Conservation (phyloP, 2,113 vertebrate genomes). For the Tursiops truncatus region DNA sequence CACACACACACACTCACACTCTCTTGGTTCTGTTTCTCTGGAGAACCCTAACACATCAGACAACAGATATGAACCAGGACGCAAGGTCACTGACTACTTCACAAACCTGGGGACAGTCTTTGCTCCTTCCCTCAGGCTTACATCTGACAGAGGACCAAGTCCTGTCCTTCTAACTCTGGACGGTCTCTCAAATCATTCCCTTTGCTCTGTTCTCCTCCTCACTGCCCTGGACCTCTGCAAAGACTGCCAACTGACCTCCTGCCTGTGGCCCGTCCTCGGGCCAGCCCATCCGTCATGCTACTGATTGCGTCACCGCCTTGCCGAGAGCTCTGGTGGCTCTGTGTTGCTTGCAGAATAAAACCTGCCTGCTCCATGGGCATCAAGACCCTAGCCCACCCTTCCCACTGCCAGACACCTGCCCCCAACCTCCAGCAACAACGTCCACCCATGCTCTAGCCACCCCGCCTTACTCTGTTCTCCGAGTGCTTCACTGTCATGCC, state of each 20-base stretch:
- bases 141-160: not conserved
- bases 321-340: not conserved
- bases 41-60: not conserved
- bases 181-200: not conserved
- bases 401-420: not conserved
- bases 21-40: not conserved
- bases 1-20: too few species aligned
- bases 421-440: not conserved
- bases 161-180: not conserved
- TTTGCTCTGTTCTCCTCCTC: fast-evolving
- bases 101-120: not conserved
- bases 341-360: not conserved
- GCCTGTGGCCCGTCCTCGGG: not conserved
- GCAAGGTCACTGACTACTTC: not conserved
- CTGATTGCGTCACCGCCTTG: not conserved
- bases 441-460: not conserved
- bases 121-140: not conserved
- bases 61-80: not conserved
- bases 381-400: not conserved
- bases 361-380: not conserved
- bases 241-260: not conserved
- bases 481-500: too few species aligned
- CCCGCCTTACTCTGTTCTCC: not conserved
- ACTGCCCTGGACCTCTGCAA: not conserved
- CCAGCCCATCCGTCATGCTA: not conserved